Percentiles rank a stretch among this genome's conserved stretches.
phyloP scores from a whole-genome alignment of 2,888 invertebrate genomes.

The Polymixis flavicincta region DNA sequence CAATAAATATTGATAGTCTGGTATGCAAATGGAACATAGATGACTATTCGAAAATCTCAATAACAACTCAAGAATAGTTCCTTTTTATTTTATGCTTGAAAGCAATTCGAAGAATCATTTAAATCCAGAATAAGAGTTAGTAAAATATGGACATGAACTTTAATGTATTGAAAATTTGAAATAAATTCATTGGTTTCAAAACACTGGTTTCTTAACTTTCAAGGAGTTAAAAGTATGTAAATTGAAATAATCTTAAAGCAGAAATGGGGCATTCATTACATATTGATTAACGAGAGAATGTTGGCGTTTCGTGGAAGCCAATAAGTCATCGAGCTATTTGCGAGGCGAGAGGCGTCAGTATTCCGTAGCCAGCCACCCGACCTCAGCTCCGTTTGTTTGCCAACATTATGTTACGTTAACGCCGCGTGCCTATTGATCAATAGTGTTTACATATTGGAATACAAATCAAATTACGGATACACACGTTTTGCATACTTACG shows the following conservation, averaged over 20 bases:
- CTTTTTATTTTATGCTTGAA: conserved; percentile 10
- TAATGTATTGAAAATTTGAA: background rate
- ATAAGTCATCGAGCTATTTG: conserved; percentile 67
- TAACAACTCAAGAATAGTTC: conserved; percentile 33
- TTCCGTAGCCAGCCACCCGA: conserved; percentile 33
- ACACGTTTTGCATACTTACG: conserved; percentile 26
- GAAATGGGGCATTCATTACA: conserved; percentile 73
- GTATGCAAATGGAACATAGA: conserved; percentile 53
- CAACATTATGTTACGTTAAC: conserved; percentile 54
- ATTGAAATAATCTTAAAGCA: conserved; percentile 62
- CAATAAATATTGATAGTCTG: conserved; percentile 54
- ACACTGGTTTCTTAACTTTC: conserved; percentile 20
- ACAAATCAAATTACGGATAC: conserved; percentile 37
- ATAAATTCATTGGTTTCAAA: conserved; percentile 10
- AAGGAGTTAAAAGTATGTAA: conserved; percentile 44
- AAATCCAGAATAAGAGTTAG: background rate
- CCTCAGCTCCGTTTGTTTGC: conserved; percentile 56
- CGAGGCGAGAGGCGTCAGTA: conserved; percentile 53
- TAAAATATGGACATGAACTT: background rate
- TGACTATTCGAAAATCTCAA: conserved; percentile 49
- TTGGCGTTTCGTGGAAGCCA: conserved; percentile 66
- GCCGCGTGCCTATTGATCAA: conserved; percentile 43
- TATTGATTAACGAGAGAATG: conserved; percentile 71
- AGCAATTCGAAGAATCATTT: conserved; percentile 1
- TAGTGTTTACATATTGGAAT: conserved; percentile 47